Evolutionary conservation across 2,113 vertebrate genomes (phyloP), one percentile per base, ranked within the genome.

Genomic region (Phycodurus eques): DNA sequence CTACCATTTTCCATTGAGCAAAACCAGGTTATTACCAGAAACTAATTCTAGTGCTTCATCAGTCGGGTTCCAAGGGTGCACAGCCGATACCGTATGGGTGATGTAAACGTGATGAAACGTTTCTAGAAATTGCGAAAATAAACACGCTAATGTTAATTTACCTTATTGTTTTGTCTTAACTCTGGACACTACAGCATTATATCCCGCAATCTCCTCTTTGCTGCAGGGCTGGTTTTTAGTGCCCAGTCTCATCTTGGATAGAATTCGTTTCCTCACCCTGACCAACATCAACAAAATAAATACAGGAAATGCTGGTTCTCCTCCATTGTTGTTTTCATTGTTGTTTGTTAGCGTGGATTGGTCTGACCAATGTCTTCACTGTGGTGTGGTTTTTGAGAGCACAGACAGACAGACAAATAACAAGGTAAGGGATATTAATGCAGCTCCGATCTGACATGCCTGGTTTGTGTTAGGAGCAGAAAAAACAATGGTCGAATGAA

Each of bases 401-500:
- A 35, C 39, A 43, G 20, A 64, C 43, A 77, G 68, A 35, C 39
- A 43, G 20, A 64, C 43, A 77, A 70, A n/a, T 47, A 69, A 59
- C 31, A 51, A 27, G 74, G 53, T 51, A 73, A 60, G 17, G n/a
- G 53, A 67, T 49, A 61, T 5, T 67, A 49, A 70, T 53, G 44
- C 27, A 57, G 44, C 9, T 62, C 12, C 0, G 11, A 49, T 73
- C 43, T 49, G 61, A 35, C 59, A 75, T 22, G 15, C 56, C 0
- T 0, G 68, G 60, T 62, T 46, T 68, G 49, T 70, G 81, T 17
- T 63, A 51, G 56, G 47, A 78, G 59, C 42, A 35, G 27, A 11
- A 20, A 59, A 67, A 47, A 57, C 46, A 65, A 44, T 43, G 71
- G 61, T 61, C 78, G 69, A 85, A 78, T 81, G 53, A 84, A 79